These are phyloP conservation scores for Drosophila mayri DNA, from an alignment of 1,140 invertebrate genomes.

Conservation along the genomic window DNA sequence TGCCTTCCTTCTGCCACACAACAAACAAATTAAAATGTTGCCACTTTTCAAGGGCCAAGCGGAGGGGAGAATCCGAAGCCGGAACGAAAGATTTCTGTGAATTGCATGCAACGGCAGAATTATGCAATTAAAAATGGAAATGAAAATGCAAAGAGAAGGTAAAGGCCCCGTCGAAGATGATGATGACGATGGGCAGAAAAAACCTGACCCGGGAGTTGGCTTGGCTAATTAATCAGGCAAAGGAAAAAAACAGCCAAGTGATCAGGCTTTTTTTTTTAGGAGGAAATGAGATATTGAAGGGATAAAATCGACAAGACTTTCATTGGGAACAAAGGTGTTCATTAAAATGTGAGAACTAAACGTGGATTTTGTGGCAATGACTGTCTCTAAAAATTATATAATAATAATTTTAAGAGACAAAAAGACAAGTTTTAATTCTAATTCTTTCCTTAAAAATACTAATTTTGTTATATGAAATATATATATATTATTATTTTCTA, in stretches of 20 bases:
- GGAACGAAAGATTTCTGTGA: constrained; percentile 57
- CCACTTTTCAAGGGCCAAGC: constrained; percentile 53
- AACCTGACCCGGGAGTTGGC: constrained; percentile 38
- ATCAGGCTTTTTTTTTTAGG: constrained; percentile 19
- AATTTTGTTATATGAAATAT: no score
- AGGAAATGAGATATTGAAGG: constrained; percentile 36
- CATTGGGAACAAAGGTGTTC: constrained; percentile 3
- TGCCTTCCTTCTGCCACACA: constrained; percentile 32
- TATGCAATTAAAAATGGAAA: constrained; percentile 83
- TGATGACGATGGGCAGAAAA: constrained; percentile 39
- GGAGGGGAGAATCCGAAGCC: not conserved
- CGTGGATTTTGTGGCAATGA: not conserved
- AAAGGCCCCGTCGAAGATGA: constrained; percentile 24
- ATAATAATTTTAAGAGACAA: not conserved
- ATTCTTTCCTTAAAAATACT: no score
- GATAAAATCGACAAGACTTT: constrained; percentile 10
- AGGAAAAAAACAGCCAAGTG: constrained; percentile 31
- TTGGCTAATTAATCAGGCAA: constrained; percentile 53
- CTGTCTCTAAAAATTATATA: not conserved
- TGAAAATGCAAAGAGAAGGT: constrained; percentile 48
- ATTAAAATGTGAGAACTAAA: constrained; percentile 8
- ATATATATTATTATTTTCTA: no score
- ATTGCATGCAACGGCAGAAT: constrained; percentile 74
- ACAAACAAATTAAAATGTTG: constrained; percentile 77
- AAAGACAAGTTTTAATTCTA: no score